Conservation (phyloP, 2,113 vertebrate species). For the Pimephales promelas region DNA sequence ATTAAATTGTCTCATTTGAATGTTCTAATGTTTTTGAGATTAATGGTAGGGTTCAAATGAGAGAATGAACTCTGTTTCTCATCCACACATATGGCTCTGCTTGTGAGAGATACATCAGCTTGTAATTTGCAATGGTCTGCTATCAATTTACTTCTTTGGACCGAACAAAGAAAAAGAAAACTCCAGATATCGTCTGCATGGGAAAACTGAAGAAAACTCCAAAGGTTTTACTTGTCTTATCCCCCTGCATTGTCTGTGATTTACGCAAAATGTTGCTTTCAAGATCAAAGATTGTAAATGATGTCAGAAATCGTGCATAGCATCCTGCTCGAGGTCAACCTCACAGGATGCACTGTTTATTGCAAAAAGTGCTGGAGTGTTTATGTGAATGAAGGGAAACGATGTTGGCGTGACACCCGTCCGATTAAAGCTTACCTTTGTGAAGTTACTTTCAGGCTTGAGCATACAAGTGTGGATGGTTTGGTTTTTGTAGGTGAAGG, state of each 20-base stretch:
- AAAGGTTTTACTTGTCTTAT: slow-evolving; percentile 9
- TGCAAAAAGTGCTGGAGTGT: slow-evolving; percentile 7
- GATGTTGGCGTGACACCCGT: not conserved
- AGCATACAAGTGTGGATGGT: slow-evolving; percentile 86
- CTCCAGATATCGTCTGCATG: slow-evolving; percentile 34
- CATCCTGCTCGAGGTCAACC: slow-evolving; percentile 4
- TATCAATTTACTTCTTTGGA: slow-evolving; percentile 68
- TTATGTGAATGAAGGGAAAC: not conserved
- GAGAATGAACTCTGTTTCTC: slow-evolving; percentile 14
- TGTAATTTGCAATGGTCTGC: slow-evolving; percentile 70
- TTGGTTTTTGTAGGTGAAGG: slow-evolving; percentile 76
- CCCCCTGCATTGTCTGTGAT: not conserved
- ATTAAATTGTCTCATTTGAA: not conserved
- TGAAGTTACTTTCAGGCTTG: slow-evolving; percentile 74
- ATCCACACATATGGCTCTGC: slow-evolving; percentile 66
- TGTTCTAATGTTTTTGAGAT: slow-evolving; percentile 12
- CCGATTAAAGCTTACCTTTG: slow-evolving; percentile 71
- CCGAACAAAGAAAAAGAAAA: slow-evolving; percentile 53
- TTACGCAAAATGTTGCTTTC: not conserved
- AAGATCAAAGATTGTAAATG: slow-evolving; percentile 21
- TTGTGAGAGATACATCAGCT: slow-evolving; percentile 53
- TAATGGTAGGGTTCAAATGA: not conserved
- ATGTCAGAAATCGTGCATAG: not conserved
- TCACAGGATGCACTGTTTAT: not conserved
- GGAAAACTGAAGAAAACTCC: not conserved